Conservation (phyloP, 2,113 vertebrate species). For the Tupaia tana region DNA sequence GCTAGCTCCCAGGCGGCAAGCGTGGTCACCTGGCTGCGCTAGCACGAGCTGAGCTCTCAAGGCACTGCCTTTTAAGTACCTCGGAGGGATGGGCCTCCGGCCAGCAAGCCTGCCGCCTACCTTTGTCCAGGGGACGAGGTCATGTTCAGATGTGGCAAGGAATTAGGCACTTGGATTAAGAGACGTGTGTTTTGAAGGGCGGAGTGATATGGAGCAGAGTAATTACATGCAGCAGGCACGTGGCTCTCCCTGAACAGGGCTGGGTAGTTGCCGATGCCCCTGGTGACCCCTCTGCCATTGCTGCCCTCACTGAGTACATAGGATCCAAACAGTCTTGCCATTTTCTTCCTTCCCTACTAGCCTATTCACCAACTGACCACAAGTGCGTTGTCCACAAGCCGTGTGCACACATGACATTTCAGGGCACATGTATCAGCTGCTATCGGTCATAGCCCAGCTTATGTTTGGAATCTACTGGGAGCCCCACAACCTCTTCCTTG, state of each 20-base stretch:
- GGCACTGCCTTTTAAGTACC: neutral
- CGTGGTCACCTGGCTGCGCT: neutral
- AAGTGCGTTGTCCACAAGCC: neutral
- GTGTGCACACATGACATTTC: slow-evolving; percentile 8
- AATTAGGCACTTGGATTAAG: neutral
- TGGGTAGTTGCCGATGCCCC: neutral
- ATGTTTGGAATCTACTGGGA: slow-evolving; percentile 65
- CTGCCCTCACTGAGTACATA: neutral
- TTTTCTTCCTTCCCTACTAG: neutral
- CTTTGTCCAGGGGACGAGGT: slow-evolving; percentile 46
- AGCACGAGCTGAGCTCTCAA: neutral
- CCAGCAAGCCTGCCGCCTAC: slow-evolving; percentile 12
- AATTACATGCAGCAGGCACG: neutral
- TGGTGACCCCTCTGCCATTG: rapidly evolving
- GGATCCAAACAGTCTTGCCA: neutral
- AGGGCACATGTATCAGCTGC: neutral
- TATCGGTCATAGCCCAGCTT: slow-evolving; percentile 16
- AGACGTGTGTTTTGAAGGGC: neutral
- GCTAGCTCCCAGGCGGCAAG: neutral
- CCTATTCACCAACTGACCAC: neutral
- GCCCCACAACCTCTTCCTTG: slow-evolving; percentile 71
- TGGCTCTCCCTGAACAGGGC: neutral
- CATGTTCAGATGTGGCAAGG: neutral
- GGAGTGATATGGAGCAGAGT: neutral
- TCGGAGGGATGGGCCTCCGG: neutral